Base-by-base conservation (phyloP, 2,888 invertebrate species). In the Limnephilus rhombicus region DNA sequence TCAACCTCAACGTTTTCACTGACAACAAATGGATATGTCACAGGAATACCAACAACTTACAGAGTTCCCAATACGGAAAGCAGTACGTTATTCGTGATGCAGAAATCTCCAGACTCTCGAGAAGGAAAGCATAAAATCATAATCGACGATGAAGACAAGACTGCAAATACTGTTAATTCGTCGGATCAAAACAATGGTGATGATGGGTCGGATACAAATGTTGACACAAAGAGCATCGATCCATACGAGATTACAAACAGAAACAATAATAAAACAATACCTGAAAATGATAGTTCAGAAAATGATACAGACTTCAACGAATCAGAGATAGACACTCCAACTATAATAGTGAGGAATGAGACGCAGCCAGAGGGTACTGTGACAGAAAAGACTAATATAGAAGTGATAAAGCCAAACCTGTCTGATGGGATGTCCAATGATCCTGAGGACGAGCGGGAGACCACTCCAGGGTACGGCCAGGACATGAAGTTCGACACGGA, bases 381-480 rank as follows among this genome's bases (percentile, higher is more conserved):
- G 13, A 83, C 89, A 34, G 89, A 90, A 29, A 81, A 85, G 34
- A 87, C 89, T n/a, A 93, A 93, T 80, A 93, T 93, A 34, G 93
- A 94, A 92, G 91, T 93, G 4, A 93, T 93, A 34, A 90, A 91
- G 81, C 90, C 92, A 34, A 92, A 92, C 34, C 41, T 68, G n/a
- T 12, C 85, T 0, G 92, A 88, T 11, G 80, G 83, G 5, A 80
- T 80, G 13, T 34, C 85, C 5, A 80, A 94, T 94, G 15, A 95
- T 94, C 94, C 95, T 94, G 86, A 92, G 94, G 93, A 95, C 95
- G 83, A 91, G 95, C 90, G 95, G 95, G 4, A 95, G 94, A 90
- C 95, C 95, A 93, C 94, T 94, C 34, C 95, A 94, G 83, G 94
- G 11, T 93, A 94, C 95, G 94, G 96, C 95, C 9, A 96, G 95